These are phyloP conservation scores for Tyrannus savana DNA, from an alignment of 2,113 vertebrate species.

Conservation along the genomic window DNA sequence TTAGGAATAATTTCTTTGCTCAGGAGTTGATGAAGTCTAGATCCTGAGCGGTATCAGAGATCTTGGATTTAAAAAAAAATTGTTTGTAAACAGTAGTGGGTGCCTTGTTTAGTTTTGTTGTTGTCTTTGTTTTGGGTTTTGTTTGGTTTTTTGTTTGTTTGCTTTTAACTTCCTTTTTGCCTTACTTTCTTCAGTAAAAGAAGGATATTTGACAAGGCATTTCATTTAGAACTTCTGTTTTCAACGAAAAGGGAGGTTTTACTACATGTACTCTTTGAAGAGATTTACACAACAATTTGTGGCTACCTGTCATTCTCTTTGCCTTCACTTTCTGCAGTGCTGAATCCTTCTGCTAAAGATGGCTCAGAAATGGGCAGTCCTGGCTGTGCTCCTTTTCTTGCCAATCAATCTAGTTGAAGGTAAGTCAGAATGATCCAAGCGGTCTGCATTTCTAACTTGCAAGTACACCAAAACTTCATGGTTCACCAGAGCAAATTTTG, in stretches of 20 bases:
- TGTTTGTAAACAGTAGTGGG: neutral
- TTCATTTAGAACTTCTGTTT: neutral
- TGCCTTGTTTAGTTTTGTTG: neutral
- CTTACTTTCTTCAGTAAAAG: neutral
- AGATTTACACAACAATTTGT: neutral
- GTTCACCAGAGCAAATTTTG: neutral
- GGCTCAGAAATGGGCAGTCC: neutral
- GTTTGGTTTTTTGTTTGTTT: neutral
- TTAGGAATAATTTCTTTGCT: neutral
- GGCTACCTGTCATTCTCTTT: neutral
- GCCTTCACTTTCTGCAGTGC: neutral
- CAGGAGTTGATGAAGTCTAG: neutral
- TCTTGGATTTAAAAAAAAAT: neutral
- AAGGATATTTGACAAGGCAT: neutral
- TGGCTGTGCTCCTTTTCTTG: neutral
- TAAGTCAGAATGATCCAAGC: neutral
- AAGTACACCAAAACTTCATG: neutral
- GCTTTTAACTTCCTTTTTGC: neutral
- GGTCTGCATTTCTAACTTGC: neutral
- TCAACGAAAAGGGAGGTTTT: neutral
- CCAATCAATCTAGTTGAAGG: neutral
- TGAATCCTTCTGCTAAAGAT: neutral
- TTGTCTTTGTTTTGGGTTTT: neutral
- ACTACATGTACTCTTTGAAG: neutral
- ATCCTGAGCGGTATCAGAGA: neutral